phyloP scores from a whole-genome alignment of 2,113 vertebrate species.

The Stictonetta naevosa region DNA sequence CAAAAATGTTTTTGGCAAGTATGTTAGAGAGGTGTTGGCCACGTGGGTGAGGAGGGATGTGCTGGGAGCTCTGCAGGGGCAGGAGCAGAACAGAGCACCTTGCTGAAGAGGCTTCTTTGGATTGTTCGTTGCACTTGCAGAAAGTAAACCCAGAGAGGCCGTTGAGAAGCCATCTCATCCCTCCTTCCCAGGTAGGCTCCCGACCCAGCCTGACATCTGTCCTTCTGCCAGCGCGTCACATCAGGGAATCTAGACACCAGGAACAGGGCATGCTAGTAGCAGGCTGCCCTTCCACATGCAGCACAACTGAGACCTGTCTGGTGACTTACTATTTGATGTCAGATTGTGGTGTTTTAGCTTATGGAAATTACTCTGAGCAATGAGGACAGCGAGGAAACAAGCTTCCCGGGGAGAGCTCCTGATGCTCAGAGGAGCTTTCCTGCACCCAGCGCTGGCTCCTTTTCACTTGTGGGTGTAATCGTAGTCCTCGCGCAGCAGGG shows the following conservation, averaged over 20 bases:
- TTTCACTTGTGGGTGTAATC: neutral
- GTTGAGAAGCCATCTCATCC: neutral
- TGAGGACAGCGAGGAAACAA: neutral
- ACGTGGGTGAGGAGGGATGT: neutral
- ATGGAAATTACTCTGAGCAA: neutral
- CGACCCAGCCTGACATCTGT: neutral
- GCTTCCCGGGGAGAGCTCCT: neutral
- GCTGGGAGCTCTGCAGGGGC: neutral
- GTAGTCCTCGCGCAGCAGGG: neutral
- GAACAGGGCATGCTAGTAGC: neutral
- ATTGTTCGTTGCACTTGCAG: neutral
- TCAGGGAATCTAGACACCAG: neutral
- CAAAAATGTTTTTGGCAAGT: neutral
- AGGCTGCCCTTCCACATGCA: neutral
- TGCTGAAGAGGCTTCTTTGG: neutral
- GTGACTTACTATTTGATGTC: neutral
- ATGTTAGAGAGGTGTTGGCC: neutral
- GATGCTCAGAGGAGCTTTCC: neutral
- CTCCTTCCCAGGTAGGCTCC: neutral
- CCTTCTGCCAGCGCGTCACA: rapidly evolving
- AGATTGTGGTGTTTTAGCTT: neutral
- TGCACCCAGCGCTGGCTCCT: neutral
- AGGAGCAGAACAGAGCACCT: neutral
- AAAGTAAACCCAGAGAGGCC: neutral
- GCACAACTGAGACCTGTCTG: neutral